These are phyloP conservation scores for Spheniscus mendiculus DNA, from an alignment of 2,113 vertebrate species.

Conservation along the genomic window DNA sequence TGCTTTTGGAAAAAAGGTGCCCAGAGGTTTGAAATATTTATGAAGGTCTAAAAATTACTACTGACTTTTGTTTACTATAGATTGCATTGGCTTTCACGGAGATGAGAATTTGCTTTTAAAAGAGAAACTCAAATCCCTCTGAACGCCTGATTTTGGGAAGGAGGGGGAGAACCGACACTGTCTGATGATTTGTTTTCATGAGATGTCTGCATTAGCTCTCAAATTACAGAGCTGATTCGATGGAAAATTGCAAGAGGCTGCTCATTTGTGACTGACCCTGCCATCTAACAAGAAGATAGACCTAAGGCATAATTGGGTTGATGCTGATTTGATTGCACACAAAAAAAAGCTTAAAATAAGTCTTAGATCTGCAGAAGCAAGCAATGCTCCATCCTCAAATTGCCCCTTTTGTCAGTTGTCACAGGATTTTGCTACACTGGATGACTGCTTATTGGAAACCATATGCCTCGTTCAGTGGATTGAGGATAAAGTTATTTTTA, in stretches of 20 bases:
- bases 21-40: constrained; percentile 32
- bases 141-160: not conserved
- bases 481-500: constrained; percentile 1
- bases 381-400: constrained; percentile 12
- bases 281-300: constrained; percentile 64
- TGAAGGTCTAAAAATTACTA: not conserved
- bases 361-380: constrained; percentile 41
- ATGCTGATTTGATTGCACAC: constrained; percentile 61
- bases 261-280: constrained; percentile 70
- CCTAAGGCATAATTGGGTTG: constrained; percentile 69
- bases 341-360: constrained; percentile 44
- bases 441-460: constrained; percentile 9
- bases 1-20: not conserved
- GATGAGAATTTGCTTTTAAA: constrained; percentile 39
- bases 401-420: constrained; percentile 31
- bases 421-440: not conserved
- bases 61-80: constrained; percentile 36
- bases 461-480: not conserved
- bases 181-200: constrained; percentile 61
- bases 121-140: constrained; percentile 18
- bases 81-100: constrained; percentile 26
- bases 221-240: constrained; percentile 63
- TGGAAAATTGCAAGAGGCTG: constrained; percentile 69
- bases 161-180: not conserved
- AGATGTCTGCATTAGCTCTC: constrained; percentile 67